Evolutionary conservation across 1,140 invertebrate species (phyloP), one percentile per base, ranked within the genome.

Genomic region (Sycobia sp.): DNA sequence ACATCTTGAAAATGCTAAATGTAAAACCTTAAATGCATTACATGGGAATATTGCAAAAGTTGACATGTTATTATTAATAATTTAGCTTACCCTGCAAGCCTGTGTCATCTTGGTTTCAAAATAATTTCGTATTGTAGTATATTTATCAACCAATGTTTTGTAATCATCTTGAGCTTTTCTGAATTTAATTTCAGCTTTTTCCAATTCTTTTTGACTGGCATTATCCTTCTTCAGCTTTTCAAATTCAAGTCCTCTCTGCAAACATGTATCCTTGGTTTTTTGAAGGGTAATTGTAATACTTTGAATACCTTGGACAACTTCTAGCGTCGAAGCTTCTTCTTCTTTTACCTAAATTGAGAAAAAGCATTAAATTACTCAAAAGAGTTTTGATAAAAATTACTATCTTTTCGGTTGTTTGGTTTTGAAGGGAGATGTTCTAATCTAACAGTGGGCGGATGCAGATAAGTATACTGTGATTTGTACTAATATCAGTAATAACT

Each of bases 141-240:
- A 96, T 80, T 97, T 97, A 50, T 96, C 94, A 49, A 96, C 87
- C 56, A 95, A 84, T 49, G 81, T 79, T 79, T 91, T 93, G 73
- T 97, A 97, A 69, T 98, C 96, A 76, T 97, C 95, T 78, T 96
- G 91, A 41, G 95, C 84, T 84, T 96, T 97, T 79, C 93, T 95
- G 62, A 94, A 86, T 78, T 97, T 97, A 3, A 87, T 81, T 82
- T 98, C 95, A 65, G 92, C 89, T 79, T 97, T 97, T 81, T 98
- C 95, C 57, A 96, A 83, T 72, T 97, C 95, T 79, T 92, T 95
- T 41, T 90, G 85, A 25, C 94, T 94, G 29, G 90, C 89, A 85
- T 91, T 95, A 72, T 97, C 95, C 82, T 94, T 93, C 63, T 87
- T 89, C 18, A 96, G 83, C 75, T 94, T 93, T 69, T 97, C 95